Evolutionary conservation across 2,888 invertebrate genomes (phyloP).

Genomic region (Eupithecia tripunctaria): DNA sequence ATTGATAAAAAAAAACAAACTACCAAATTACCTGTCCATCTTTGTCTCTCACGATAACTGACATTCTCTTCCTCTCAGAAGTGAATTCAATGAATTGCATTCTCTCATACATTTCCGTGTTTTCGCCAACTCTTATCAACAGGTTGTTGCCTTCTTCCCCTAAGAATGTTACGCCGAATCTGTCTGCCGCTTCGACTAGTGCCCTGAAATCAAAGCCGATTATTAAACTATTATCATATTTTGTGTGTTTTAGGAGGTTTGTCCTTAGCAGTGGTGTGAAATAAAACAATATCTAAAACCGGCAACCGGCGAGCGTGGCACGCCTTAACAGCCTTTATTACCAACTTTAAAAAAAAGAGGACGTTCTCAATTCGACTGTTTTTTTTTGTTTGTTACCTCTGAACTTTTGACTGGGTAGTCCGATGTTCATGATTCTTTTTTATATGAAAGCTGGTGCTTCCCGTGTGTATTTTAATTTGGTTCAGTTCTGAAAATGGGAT

Average conservation of each 20-base stretch:
- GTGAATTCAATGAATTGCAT: constrained; percentile 94
- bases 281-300: neutral
- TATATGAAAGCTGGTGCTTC: too few relatives aligned
- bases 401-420: too few relatives aligned
- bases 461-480: too few relatives aligned
- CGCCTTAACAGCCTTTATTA: too few relatives aligned
- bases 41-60: constrained; percentile 91
- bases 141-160: constrained; percentile 89
- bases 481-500: too few relatives aligned
- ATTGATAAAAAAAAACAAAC: too few relatives aligned
- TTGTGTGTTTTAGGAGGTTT: too few relatives aligned
- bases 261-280: too few relatives aligned
- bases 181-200: constrained; percentile 93
- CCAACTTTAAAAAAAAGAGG: too few relatives aligned
- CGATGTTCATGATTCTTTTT: too few relatives aligned
- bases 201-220: constrained; percentile 80
- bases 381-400: too few relatives aligned
- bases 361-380: too few relatives aligned
- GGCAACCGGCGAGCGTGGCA: neutral
- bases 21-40: constrained; percentile 79
- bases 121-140: constrained; percentile 82
- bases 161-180: constrained; percentile 89
- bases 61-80: constrained; percentile 96
- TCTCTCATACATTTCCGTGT: constrained; percentile 84
- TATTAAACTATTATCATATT: neutral